A percentile compares a stretch with the other conserved stretches of the same genome.
These are phyloP conservation scores for Zeus faber DNA, from an alignment of 2,113 vertebrate species.

Conservation along the genomic window DNA sequence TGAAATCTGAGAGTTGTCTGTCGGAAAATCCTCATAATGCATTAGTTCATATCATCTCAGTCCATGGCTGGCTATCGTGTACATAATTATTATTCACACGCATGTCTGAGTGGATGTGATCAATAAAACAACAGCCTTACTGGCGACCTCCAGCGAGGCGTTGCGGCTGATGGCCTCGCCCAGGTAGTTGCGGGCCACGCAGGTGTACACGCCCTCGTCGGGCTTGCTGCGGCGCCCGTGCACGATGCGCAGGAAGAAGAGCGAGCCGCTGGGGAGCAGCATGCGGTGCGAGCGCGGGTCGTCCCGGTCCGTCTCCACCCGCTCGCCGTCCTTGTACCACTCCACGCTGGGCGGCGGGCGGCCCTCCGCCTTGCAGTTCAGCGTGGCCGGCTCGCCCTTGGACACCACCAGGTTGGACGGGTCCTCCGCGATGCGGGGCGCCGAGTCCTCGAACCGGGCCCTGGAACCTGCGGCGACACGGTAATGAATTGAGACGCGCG, in stretches of 20 bases:
- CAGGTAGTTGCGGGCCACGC: slow-evolving; percentile 93
- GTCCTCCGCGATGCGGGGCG: slow-evolving; percentile 79
- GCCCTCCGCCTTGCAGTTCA: slow-evolving; percentile 78
- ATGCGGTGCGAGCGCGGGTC: slow-evolving; percentile 94
- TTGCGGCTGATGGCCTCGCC: slow-evolving; percentile 93
- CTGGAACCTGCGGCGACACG: slow-evolving; percentile 60
- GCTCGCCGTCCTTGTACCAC: slow-evolving; percentile 94
- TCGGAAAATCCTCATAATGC: too few relatives aligned
- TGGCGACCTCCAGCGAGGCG: slow-evolving; percentile 92
- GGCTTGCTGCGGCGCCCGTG: slow-evolving; percentile 93
- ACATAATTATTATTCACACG: too few relatives aligned
- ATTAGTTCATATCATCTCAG: too few relatives aligned
- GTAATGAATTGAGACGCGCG: background rate
- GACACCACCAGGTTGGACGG: slow-evolving; percentile 76
- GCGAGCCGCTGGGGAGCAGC: slow-evolving; percentile 94
- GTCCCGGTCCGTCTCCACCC: slow-evolving; percentile 93
- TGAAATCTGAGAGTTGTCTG: too few relatives aligned
- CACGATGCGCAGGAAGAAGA: slow-evolving; percentile 95
- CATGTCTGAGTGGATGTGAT: too few relatives aligned
- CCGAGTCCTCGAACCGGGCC: slow-evolving; percentile 78
- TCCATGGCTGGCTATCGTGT: too few relatives aligned
- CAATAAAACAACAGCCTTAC: too few relatives aligned
- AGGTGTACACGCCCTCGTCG: slow-evolving; percentile 91
- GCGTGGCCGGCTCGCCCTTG: slow-evolving; percentile 76
- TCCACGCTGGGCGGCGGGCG: slow-evolving; percentile 72